Evolutionary conservation across 2,113 vertebrate genomes (phyloP).

Genomic region (Pollimyrus isidori): DNA sequence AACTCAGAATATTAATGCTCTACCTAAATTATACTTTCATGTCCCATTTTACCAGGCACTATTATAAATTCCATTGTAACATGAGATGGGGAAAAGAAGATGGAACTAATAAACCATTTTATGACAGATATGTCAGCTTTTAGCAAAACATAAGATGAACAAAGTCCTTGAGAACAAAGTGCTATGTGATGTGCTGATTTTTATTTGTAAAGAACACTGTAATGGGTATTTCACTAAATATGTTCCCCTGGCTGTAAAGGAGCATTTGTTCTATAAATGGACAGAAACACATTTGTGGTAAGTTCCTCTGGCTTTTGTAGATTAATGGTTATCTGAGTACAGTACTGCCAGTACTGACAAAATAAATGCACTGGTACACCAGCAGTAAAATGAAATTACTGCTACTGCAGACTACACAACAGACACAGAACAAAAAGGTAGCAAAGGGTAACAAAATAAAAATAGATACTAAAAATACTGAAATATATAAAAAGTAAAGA

Average conservation of each 20-base stretch:
- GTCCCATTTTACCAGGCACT: background rate
- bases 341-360: background rate
- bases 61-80: background rate
- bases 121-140: background rate
- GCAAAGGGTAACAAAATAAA: background rate
- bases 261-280: background rate
- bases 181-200: background rate
- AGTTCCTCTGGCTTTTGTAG: background rate
- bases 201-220: background rate
- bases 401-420: background rate
- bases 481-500: background rate
- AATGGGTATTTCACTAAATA: background rate
- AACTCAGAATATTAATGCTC: background rate
- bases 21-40: background rate
- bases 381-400: background rate
- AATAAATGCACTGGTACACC: background rate
- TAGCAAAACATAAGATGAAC: background rate
- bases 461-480: background rate
- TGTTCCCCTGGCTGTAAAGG: background rate
- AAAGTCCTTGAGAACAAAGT: background rate
- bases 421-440: background rate
- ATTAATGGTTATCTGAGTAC: background rate
- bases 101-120: background rate
- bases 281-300: background rate
- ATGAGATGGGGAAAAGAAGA: background rate